Evolutionary conservation across 2,113 vertebrate species (phyloP).

Genomic region (Genyomyrus donnyi): DNA sequence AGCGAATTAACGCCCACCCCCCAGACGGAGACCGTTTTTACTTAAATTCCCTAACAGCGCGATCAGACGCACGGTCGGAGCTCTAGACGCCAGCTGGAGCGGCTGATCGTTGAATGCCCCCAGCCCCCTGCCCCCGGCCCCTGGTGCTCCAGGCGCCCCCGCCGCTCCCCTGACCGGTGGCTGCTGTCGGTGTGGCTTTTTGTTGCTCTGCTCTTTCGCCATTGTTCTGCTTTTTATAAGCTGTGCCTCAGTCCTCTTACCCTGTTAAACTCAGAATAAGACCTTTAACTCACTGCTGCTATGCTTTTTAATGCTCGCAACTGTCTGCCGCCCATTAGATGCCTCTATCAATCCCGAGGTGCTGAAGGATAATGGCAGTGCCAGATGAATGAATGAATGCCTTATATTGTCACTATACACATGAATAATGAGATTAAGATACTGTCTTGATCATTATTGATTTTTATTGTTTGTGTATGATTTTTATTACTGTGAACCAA

Average conservation of each 20-base stretch:
- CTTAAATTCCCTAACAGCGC: slow-evolving; percentile 26
- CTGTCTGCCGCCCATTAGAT: neutral
- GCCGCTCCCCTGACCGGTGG: slow-evolving; percentile 1
- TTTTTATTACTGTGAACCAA: neutral
- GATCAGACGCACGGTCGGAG: slow-evolving; percentile 23
- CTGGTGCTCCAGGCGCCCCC: neutral
- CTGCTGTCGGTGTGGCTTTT: neutral
- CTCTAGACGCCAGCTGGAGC: slow-evolving; percentile 29
- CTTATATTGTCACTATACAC: too few species aligned
- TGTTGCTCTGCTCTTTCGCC: slow-evolving; percentile 41
- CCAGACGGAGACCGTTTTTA: neutral
- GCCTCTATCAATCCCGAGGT: neutral
- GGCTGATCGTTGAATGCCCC: slow-evolving; percentile 16
- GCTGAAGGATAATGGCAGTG: neutral
- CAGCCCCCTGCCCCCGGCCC: neutral
- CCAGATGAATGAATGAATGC: neutral
- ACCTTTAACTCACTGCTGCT: neutral
- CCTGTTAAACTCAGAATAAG: slow-evolving; percentile 27
- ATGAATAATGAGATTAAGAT: neutral
- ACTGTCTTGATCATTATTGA: neutral
- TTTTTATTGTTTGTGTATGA: neutral
- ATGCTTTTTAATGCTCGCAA: neutral
- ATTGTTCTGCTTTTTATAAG: slow-evolving; percentile 52
- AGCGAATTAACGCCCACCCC: neutral
- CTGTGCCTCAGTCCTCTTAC: slow-evolving; percentile 32